Evolutionary conservation across 1,140 invertebrate species (phyloP), one percentile per base, ranked within the genome.

Genomic region (Ooceraea biroi): DNA sequence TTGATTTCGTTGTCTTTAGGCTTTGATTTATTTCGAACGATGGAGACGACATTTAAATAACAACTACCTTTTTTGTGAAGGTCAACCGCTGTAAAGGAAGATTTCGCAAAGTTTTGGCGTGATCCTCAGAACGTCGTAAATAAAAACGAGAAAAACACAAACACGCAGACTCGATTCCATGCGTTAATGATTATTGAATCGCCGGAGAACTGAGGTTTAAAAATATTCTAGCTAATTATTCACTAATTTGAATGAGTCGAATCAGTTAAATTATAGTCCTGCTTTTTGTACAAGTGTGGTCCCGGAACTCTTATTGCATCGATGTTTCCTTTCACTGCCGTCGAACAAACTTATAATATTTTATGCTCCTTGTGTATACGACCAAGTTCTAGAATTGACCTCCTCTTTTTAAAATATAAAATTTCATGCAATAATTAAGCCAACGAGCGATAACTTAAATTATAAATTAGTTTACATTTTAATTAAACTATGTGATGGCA

Each of bases 171-270:
- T 3, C 12, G 12, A 19, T 11, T 3, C 0, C 44, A 66, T 36
- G 50, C 36, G 52, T 0, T 12, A 12, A 22, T 22, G 41, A 55
- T 77, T 55, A 77, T 1, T 0, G 1, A 36, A 77, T 77, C 8
- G 36, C 3, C 5, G 10, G 50, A 36, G 8, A 77, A 52, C 50
- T 41, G 12, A 25, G 7, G 50, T 41, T 50, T 66, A 66, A 52
- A 52, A 66, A 77, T 77, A 50, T 65, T 19, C 30, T 1, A n/a
- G n/a, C 1, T 22, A 19, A 36, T 66, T 22, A 55, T 71, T 61
- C 5, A 12, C 44, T n/a, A 65, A 63, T 63, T 48, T 63, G 22
- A 77, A 65, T 25, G 1, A 58, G 12, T 44, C 8, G 27, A 11
- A 27, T 3, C 36, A 17, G 10, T 44, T 10, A 36, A 36, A 36